Conservation (phyloP, 2,797 vertebrate species). For the Selene dorsalis region DNA sequence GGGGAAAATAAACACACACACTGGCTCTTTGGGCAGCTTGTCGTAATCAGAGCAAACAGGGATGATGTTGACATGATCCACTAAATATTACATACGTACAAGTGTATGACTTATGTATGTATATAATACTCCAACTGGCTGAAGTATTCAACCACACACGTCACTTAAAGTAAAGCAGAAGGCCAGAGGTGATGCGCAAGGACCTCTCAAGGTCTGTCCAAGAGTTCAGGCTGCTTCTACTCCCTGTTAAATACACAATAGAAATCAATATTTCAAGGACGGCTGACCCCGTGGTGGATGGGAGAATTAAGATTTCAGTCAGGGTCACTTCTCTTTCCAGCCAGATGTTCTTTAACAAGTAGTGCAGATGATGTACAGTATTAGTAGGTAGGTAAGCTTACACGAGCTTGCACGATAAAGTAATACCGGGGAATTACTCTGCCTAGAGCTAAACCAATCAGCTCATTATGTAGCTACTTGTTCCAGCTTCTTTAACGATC, state of each 20-base stretch:
- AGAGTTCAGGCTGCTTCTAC: constrained; percentile 41
- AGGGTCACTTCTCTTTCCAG: constrained; percentile 49
- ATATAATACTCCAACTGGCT: constrained; percentile 9
- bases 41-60: constrained; percentile 35
- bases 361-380: not conserved
- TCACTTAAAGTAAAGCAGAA: constrained; percentile 25
- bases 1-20: constrained; percentile 17
- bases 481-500: not conserved
- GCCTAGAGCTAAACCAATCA: not conserved
- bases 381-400: not conserved
- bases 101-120: constrained; percentile 16
- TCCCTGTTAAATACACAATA: constrained; percentile 59
- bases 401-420: too few relatives aligned
- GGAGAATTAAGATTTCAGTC: constrained; percentile 56
- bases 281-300: constrained; percentile 62
- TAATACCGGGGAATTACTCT: not conserved
- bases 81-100: constrained; percentile 2
- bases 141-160: constrained; percentile 6
- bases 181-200: constrained; percentile 40
- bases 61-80: constrained; percentile 11
- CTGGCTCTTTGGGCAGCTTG: constrained; percentile 21
- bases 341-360: constrained; percentile 53
- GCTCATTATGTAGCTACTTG: not conserved
- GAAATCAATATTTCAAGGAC: constrained; percentile 74
- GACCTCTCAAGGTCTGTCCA: constrained; percentile 36